These are phyloP conservation scores for Hippocampus zosterae DNA, from an alignment of 2,113 vertebrate species.

Conservation along the genomic window DNA sequence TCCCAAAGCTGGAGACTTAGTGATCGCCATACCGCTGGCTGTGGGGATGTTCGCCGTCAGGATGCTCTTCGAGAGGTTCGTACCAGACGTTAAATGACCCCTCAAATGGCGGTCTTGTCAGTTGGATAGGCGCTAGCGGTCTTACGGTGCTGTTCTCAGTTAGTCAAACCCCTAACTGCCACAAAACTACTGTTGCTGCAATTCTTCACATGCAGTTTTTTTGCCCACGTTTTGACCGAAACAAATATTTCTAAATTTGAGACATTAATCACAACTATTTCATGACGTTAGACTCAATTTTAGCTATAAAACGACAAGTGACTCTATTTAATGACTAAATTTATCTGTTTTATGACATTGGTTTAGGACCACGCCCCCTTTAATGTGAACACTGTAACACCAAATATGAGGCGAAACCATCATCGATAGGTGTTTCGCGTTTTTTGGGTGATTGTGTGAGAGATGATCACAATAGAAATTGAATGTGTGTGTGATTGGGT, in stretches of 20 bases:
- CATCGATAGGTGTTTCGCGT: too few species aligned
- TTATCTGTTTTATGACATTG: not conserved
- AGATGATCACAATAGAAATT: too few species aligned
- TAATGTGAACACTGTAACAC: too few species aligned
- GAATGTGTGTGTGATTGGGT: too few species aligned
- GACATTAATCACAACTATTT: not conserved
- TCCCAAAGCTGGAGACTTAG: constrained; percentile 80
- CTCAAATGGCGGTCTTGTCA: not conserved
- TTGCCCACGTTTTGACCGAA: too few species aligned
- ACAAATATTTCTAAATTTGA: not conserved
- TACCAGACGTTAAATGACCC: not conserved
- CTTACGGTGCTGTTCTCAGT: too few species aligned
- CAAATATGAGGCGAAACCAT: too few species aligned
- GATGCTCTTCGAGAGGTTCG: constrained; percentile 89
- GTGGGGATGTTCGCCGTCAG: constrained; percentile 81
- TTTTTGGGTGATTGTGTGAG: too few species aligned
- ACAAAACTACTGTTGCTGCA: not conserved
- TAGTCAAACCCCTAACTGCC: not conserved
- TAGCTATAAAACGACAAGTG: not conserved
- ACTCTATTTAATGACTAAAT: not conserved
- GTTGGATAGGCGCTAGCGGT: not conserved
- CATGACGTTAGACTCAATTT: not conserved
- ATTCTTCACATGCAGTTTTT: too few species aligned
- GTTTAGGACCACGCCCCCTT: not conserved
- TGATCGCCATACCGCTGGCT: constrained; percentile 82